A percentile compares a stretch with the other conserved stretches of the same genome.
These are phyloP conservation scores for Nemapogon koenigi DNA, from an alignment of 2,888 invertebrate genomes.

Conservation along the genomic window DNA sequence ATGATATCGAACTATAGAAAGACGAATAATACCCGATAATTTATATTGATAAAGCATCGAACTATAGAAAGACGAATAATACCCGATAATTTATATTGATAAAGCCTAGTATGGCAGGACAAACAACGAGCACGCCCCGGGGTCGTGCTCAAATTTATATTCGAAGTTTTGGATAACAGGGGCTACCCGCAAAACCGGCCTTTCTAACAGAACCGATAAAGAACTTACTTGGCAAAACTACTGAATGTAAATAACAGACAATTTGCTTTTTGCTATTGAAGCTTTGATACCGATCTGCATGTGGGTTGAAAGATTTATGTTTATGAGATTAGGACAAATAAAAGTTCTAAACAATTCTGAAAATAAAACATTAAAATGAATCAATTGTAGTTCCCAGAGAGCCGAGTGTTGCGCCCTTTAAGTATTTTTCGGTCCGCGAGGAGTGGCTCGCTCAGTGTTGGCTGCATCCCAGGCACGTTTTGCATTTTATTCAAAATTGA, in stretches of 20 bases:
- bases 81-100: constrained; percentile 49
- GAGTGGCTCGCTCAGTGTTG: constrained; percentile 27
- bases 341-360: not conserved
- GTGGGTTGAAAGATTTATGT: constrained; percentile 4
- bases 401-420: no score
- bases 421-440: no score
- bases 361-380: not conserved
- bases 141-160: constrained; percentile 44
- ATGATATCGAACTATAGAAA: constrained; percentile 1
- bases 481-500: constrained; percentile 63
- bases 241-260: constrained; percentile 29
- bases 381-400: not conserved
- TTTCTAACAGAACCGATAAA: constrained; percentile 28
- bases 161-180: constrained; percentile 37
- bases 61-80: constrained; percentile 29
- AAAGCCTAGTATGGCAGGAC: constrained; percentile 41
- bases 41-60: constrained; percentile 36
- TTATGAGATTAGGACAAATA: no score
- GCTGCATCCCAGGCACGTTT: constrained; percentile 61
- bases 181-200: constrained; percentile 30
- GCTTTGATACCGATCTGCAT: constrained; percentile 4
- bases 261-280: constrained; percentile 7
- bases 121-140: constrained; percentile 30
- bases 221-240: constrained; percentile 34
- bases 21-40: constrained; percentile 45